Evolutionary conservation across 1,140 invertebrate species (phyloP), one percentile per base, ranked within the genome.

Genomic region (Nasonia vitripennis): DNA sequence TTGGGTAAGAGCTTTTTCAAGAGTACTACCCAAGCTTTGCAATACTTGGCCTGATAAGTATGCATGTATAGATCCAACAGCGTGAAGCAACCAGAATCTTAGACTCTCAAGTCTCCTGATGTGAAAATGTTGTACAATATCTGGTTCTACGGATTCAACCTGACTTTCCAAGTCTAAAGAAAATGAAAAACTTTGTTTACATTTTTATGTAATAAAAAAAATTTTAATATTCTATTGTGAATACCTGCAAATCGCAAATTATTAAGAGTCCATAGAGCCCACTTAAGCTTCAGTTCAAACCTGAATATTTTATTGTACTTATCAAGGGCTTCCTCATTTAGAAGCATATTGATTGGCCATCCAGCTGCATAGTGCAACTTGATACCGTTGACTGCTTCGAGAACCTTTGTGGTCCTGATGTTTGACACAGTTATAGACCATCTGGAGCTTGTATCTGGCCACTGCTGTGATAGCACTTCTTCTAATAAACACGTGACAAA

Each of bases 31-130:
- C 48, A 94, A 92, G 87, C 93, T 94, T 84, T 95, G 94, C 23
- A 95, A 91, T 77, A 95, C 94, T 90, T 95, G 94, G 3, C 95
- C 95, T 89, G 95, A 95, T 51, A 96, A 91, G 86, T 96, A 96
- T 84, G 95, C 94, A 87, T 96, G 95, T 75, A 96, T 93, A 75
- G 93, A 95, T 81, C 94, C 95, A 75, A 96, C 92, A 68, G 95
- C 94, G 89, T 95, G 95, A 17, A 95, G 87, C 7, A 96, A 91
- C 90, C 94, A 94, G 89, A 95, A 95, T 83, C 95, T 91, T 11
- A 96, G 90, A 45, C 94, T 91, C 81, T 96, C 94, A 67, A 96
- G 92, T 20, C 95, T 91, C 87, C 94, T 94, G 12, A 93, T 89
- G 23, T 92, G 86, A 87, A 93, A 93, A 12, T 91, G 90, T 87